phyloP scores from a whole-genome alignment of 2,888 invertebrate species.

The Smittia aterrima region DNA sequence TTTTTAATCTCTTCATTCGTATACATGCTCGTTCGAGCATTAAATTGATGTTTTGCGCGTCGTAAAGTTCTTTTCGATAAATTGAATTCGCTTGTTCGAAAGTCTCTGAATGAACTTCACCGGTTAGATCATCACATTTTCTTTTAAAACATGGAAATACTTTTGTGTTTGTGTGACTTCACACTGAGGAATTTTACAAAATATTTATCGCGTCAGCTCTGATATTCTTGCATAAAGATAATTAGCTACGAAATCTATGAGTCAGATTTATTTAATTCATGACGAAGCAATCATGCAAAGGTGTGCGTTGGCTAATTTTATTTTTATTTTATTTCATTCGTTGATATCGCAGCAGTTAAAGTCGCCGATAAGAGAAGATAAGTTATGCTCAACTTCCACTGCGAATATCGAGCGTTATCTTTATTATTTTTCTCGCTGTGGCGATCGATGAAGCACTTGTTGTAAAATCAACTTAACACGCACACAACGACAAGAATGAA shows the following conservation, averaged over 20 bases:
- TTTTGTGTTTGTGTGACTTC: background rate
- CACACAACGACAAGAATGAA: too few species aligned
- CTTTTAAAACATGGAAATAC: background rate
- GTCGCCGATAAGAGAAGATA: too few species aligned
- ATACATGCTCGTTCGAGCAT: background rate
- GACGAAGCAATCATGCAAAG: background rate
- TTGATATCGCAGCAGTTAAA: too few species aligned
- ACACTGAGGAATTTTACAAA: background rate
- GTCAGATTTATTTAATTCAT: background rate
- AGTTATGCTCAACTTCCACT: too few species aligned
- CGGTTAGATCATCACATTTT: slow-evolving; percentile 8
- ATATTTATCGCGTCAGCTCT: background rate
- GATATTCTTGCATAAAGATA: background rate
- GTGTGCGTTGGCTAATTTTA: background rate
- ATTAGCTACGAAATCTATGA: background rate
- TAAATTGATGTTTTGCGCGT: background rate
- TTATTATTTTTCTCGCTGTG: too few species aligned
- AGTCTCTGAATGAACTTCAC: background rate
- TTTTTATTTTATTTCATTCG: background rate
- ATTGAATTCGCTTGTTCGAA: background rate
- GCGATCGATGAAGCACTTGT: too few species aligned
- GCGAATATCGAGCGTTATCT: too few species aligned
- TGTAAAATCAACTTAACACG: too few species aligned
- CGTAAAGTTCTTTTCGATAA: background rate
- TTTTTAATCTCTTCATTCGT: too few species aligned